Conservation (phyloP, 2,888 invertebrate genomes). For the Pseudococcus jackbeardsleyi region DNA sequence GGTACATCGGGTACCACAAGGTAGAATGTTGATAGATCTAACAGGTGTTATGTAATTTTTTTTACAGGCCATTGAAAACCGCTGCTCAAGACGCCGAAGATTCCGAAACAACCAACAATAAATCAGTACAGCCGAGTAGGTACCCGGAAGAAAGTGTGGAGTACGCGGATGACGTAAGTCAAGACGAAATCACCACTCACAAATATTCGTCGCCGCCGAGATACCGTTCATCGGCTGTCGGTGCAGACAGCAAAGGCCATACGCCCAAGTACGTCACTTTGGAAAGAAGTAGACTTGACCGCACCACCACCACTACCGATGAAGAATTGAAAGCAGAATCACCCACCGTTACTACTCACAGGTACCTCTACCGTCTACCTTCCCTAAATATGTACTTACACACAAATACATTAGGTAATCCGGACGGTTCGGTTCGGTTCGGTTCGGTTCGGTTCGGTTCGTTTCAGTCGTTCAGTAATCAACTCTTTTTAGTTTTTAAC, state of each 20-base stretch:
- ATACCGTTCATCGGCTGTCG: neutral
- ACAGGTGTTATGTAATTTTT: too few species aligned
- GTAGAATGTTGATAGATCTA: too few species aligned
- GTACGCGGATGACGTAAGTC: slow-evolving; percentile 69
- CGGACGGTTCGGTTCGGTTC: too few species aligned
- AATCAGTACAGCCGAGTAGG: slow-evolving; percentile 62
- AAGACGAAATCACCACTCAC: slow-evolving; percentile 67
- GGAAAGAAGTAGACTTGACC: slow-evolving; percentile 73
- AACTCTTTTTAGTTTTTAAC: too few species aligned
- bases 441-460: too few species aligned
- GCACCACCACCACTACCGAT: slow-evolving; percentile 69
- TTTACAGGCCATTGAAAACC: slow-evolving; percentile 64
- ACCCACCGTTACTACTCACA: slow-evolving; percentile 62
- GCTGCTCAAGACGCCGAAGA: slow-evolving; percentile 60
- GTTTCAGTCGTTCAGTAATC: too few species aligned
- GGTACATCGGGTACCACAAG: too few species aligned
- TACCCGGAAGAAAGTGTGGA: slow-evolving; percentile 66
- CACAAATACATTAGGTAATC: too few species aligned
- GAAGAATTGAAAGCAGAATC: slow-evolving; percentile 57
- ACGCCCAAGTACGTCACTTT: slow-evolving; percentile 79
- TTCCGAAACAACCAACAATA: slow-evolving; percentile 59
- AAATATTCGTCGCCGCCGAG: slow-evolving; percentile 45
- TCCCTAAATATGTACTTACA: too few species aligned
- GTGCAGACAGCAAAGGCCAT: slow-evolving; percentile 24
- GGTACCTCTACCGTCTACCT: slow-evolving; percentile 20